Conservation (phyloP, 2,888 invertebrate species). For the Synanthedon formicaeformis region DNA sequence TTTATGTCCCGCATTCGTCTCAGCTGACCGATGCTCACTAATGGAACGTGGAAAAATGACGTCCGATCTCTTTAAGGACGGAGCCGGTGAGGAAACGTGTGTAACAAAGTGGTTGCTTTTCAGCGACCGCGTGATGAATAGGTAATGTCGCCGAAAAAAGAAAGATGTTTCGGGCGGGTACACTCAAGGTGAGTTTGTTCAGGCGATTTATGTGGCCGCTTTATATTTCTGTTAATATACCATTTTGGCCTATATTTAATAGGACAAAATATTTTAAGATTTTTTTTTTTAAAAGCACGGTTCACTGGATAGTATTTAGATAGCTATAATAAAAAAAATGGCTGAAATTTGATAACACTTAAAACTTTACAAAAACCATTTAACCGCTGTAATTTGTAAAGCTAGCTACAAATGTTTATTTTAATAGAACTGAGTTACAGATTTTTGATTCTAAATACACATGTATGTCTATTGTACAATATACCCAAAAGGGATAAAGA, state of each 20-base stretch:
- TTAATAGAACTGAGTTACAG: too few relatives aligned
- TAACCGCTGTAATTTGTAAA: too few relatives aligned
- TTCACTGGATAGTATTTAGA: too few relatives aligned
- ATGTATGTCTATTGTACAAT: too few relatives aligned
- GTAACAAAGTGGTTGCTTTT: constrained; percentile 44
- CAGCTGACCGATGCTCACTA: constrained; percentile 40
- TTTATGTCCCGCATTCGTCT: constrained; percentile 49
- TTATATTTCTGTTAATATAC: not conserved
- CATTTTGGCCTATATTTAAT: not conserved
- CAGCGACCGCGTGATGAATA: constrained; percentile 43
- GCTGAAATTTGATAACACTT: too few relatives aligned
- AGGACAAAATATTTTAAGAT: too few relatives aligned
- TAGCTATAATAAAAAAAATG: too few relatives aligned
- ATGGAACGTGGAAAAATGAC: constrained; percentile 50
- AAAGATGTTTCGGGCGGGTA: constrained; percentile 24
- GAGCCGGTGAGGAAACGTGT: constrained; percentile 21
- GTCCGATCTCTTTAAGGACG: constrained; percentile 30
- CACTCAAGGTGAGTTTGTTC: constrained; percentile 22
- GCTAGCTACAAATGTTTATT: too few relatives aligned
- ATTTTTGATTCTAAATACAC: too few relatives aligned
- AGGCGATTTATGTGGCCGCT: constrained; percentile 21
- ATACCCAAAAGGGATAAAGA: too few relatives aligned
- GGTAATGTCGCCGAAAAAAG: constrained; percentile 35
- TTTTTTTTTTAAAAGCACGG: too few relatives aligned
- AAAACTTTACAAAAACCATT: too few relatives aligned